phyloP scores from a whole-genome alignment of 2,888 invertebrate species.

The Bembecia ichneumoniformis region DNA sequence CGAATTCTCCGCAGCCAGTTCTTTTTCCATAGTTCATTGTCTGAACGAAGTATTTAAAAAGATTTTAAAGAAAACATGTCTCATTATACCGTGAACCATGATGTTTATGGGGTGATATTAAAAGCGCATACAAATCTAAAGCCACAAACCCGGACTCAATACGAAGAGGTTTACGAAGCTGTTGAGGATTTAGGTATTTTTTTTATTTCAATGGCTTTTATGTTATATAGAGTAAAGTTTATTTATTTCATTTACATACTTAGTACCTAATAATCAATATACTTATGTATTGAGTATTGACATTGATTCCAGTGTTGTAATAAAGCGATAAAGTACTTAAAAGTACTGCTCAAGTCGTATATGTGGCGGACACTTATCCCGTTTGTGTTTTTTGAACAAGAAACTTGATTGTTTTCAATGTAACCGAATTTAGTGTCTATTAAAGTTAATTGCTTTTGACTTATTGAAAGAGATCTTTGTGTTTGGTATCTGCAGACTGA shows the following conservation, averaged over 20 bases:
- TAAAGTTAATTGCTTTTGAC: neutral
- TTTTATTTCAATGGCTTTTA: neutral
- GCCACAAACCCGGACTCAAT: conserved; percentile 33
- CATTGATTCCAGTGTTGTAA: too few species aligned
- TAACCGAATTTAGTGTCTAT: neutral
- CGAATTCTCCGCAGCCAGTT: conserved; percentile 32
- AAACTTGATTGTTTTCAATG: too few species aligned
- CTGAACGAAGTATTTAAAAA: conserved; percentile 2
- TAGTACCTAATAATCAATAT: too few species aligned
- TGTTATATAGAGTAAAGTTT: neutral
- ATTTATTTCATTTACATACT: too few species aligned
- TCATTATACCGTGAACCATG: conserved; percentile 63
- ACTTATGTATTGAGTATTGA: too few species aligned
- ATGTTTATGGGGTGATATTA: conserved; percentile 59
- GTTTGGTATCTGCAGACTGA: too few species aligned
- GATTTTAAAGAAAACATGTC: conserved; percentile 14
- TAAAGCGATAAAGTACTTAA: too few species aligned
- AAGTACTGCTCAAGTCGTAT: too few species aligned
- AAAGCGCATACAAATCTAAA: conserved; percentile 39
- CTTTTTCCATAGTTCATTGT: conserved; percentile 29
- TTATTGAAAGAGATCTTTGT: neutral
- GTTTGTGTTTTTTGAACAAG: too few species aligned
- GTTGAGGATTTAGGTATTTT: conserved; percentile 53
- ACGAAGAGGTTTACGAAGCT: conserved; percentile 57
- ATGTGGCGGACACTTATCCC: too few species aligned